These are phyloP conservation scores for Hylaea fasciaria DNA, from an alignment of 2,888 invertebrate genomes.

Conservation along the genomic window DNA sequence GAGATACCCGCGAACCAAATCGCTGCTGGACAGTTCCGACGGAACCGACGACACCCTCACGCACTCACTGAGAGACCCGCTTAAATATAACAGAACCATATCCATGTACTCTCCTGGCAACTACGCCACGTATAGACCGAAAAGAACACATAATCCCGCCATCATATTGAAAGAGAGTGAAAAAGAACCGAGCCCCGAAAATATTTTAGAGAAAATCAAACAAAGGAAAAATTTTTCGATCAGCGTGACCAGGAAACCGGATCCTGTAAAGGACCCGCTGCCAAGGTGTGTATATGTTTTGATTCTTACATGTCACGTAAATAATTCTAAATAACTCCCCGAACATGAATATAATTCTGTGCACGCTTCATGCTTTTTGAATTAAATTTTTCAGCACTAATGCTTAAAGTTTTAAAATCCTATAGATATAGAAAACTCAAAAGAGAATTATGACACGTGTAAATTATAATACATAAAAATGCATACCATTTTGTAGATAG, in stretches of 20 bases:
- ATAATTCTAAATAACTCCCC: slow-evolving; percentile 81
- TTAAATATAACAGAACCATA: slow-evolving; percentile 76
- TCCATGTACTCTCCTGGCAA: slow-evolving; percentile 81
- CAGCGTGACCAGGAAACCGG: slow-evolving; percentile 79
- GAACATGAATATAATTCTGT: slow-evolving; percentile 71
- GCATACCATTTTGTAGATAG: slow-evolving; percentile 47
- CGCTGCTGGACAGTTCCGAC: slow-evolving; percentile 74
- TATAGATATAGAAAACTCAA: slow-evolving; percentile 55
- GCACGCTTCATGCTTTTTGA: slow-evolving; percentile 82
- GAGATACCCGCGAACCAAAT: slow-evolving; percentile 78
- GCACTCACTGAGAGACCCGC: slow-evolving; percentile 67
- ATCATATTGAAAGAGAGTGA: slow-evolving; percentile 81
- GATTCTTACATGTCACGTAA: slow-evolving; percentile 72
- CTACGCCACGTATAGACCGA: slow-evolving; percentile 81
- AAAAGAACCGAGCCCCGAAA: slow-evolving; percentile 81
- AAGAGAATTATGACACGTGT: slow-evolving; percentile 52
- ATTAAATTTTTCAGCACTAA: slow-evolving; percentile 80
- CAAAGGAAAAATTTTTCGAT: slow-evolving; percentile 80
- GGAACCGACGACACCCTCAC: slow-evolving; percentile 62
- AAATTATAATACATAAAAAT: slow-evolving; percentile 43
- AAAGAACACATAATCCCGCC: slow-evolving; percentile 78
- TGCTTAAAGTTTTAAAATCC: slow-evolving; percentile 69
- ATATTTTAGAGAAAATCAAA: slow-evolving; percentile 80
- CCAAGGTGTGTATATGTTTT: slow-evolving; percentile 82
- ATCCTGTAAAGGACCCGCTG: slow-evolving; percentile 71